Evolutionary conservation across 2,113 vertebrate genomes (phyloP).

Genomic region (Pavo muticus): DNA sequence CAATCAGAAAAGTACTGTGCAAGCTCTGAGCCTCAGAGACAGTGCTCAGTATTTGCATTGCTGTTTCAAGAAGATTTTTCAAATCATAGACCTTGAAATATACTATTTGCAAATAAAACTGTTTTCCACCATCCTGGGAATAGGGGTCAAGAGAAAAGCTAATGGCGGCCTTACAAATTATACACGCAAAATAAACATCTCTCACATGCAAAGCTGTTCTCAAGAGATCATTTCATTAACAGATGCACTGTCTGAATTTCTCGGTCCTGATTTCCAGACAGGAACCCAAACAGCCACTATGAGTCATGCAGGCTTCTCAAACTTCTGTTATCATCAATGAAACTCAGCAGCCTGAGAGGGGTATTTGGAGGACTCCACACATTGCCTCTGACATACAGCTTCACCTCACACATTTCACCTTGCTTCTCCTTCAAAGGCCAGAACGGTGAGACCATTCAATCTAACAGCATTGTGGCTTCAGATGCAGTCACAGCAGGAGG

Average conservation of each 20-base stretch:
- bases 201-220: not conserved
- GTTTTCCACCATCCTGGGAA: slow-evolving; percentile 32
- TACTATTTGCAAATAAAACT: slow-evolving; percentile 53
- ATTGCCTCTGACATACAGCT: not conserved
- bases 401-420: not conserved
- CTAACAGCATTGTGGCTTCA: not conserved
- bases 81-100: slow-evolving; percentile 51
- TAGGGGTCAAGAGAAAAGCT: slow-evolving; percentile 40
- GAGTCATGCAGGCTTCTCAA: not conserved
- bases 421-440: not conserved
- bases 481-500: not conserved
- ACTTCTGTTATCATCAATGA: not conserved
- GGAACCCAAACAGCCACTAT: not conserved
- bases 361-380: not conserved
- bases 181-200: slow-evolving; percentile 4
- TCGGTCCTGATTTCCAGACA: not conserved
- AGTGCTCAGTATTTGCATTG: slow-evolving; percentile 17
- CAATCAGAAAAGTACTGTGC: not conserved
- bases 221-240: slow-evolving; percentile 23
- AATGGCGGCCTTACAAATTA: slow-evolving; percentile 26
- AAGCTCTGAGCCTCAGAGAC: slow-evolving; percentile 8
- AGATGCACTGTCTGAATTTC: not conserved
- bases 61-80: slow-evolving; percentile 31
- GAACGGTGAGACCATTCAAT: not conserved
- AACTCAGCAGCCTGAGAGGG: not conserved